Base-by-base conservation (phyloP, 2,113 vertebrate genomes). In the Eira barbara region DNA sequence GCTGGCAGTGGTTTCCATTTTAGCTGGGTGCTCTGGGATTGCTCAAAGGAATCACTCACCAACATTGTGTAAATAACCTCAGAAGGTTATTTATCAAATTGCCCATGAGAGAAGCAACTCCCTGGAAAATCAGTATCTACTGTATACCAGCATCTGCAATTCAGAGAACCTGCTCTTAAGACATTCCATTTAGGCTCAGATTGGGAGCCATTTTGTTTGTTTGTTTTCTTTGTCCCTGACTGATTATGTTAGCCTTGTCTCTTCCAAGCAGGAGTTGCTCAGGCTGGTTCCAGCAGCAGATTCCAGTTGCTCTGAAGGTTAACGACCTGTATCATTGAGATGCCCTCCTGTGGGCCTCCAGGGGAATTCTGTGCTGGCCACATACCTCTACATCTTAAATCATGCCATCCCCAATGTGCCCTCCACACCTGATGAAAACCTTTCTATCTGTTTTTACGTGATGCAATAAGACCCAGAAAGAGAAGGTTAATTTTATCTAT, bases 401-500 rank as follows among this genome's bases (percentile, higher is more conserved):
- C 79, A 76, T 25, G 83, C 57, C 12, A 2, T 80, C 49, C 17
- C 63, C 76, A 93, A 89, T 17, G 17, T 14, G 11, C 17, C 42
- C 18, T 92, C 79, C 59, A 86, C 4, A 47, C 76, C 94, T 86
- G 15, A 55, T 85, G 73, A 90, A 92, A 92, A 94, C 47, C 39
- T 18, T 74, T 61, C 31, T 0, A 55, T 69, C 18, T 47, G 31
- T 29, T 90, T 92, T 91, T 79, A 31, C 8, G 13, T 67, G 74
- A 85, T 52, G 14, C 27, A 90, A 15, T 36, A 92, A 85, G 47
- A 90, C 15, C 81, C 78, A 20, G 49, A 95, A 88, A 96, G 42
- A 90, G 34, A 92, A 83, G 57, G 81, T 94, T 94, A 55, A 29
- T 96, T 96, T 79, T 80, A 63, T 39, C 86, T 79, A 74, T 89